These are phyloP conservation scores for Halichondria panicea DNA, from an alignment of 37 sponge, comb jelly and placozoan species.

Conservation along the genomic window DNA sequence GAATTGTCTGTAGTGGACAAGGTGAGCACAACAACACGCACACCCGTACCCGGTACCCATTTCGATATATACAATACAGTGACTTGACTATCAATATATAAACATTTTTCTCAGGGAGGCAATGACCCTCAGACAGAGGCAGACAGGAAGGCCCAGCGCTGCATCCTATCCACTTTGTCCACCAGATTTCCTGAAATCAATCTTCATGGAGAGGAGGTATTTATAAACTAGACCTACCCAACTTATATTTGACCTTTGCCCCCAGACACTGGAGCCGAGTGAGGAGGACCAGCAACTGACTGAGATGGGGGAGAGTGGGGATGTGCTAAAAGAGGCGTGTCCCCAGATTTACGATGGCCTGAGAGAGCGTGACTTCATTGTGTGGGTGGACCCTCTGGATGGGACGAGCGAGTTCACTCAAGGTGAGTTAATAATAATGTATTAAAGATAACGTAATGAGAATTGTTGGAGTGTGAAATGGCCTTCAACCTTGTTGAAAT, in stretches of 20 bases:
- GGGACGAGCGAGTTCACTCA: slow-evolving; percentile 96
- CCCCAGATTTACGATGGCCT: slow-evolving; percentile 49
- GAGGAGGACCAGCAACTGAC: slow-evolving; percentile 37
- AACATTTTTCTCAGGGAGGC: slow-evolving; percentile 46
- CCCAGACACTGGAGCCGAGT: slow-evolving; percentile 32
- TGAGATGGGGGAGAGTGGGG: slow-evolving; percentile 6
- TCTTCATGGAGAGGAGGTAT: slow-evolving; percentile 86
- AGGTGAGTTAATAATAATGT: slow-evolving; percentile 39
- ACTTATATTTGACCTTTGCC: neutral
- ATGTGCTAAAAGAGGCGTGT: slow-evolving; percentile 68
- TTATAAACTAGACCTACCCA: neutral
- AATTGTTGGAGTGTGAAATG: too few species aligned
- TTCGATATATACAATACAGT: neutral
- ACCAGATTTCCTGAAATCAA: slow-evolving; percentile 71
- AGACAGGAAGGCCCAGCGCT: slow-evolving; percentile 83
- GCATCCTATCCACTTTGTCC: slow-evolving; percentile 74
- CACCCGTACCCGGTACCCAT: neutral
- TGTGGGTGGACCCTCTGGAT: slow-evolving; percentile 99
- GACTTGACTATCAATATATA: too few species aligned
- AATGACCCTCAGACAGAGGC: slow-evolving; percentile 97
- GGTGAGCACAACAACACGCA: slow-evolving; percentile 25
- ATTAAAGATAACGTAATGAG: neutral
- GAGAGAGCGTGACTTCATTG: slow-evolving; percentile 61
- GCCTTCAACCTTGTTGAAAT: too few species aligned
- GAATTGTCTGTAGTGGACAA: slow-evolving; percentile 78